phyloP scores from a whole-genome alignment of 2,113 vertebrate genomes.

The Ochotona princeps region DNA sequence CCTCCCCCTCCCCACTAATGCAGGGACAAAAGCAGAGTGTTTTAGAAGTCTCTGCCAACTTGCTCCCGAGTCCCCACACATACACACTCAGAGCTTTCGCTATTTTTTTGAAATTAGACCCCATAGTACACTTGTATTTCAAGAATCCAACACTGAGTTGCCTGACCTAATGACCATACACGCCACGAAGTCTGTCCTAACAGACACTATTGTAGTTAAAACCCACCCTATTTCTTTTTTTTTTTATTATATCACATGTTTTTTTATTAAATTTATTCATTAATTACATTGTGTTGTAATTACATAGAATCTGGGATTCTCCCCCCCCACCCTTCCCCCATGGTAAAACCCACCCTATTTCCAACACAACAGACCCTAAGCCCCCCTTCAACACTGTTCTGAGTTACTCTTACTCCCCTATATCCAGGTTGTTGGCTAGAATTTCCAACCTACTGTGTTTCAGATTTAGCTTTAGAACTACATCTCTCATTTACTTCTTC shows the following conservation, averaged over 20 bases:
- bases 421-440: not conserved
- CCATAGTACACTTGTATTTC: too few relatives aligned
- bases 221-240: not conserved
- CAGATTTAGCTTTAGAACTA: conserved; percentile 5
- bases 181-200: too few relatives aligned
- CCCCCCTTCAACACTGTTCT: not conserved
- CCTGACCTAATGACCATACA: too few relatives aligned
- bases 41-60: not conserved
- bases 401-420: not conserved
- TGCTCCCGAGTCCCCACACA: not conserved
- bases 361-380: not conserved
- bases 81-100: not conserved
- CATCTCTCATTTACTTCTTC: not conserved
- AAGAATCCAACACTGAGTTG: too few relatives aligned
- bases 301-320: too few relatives aligned
- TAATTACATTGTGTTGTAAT: too few relatives aligned
- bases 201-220: too few relatives aligned
- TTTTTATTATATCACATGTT: too few relatives aligned
- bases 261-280: too few relatives aligned
- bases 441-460: not conserved
- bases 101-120: too few relatives aligned
- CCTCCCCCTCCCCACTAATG: not conserved
- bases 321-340: too few relatives aligned
- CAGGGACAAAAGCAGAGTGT: not conserved
- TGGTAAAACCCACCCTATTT: not conserved